These are phyloP conservation scores for Habropoda laboriosa DNA, from an alignment of 1,140 invertebrate genomes.

Conservation along the genomic window DNA sequence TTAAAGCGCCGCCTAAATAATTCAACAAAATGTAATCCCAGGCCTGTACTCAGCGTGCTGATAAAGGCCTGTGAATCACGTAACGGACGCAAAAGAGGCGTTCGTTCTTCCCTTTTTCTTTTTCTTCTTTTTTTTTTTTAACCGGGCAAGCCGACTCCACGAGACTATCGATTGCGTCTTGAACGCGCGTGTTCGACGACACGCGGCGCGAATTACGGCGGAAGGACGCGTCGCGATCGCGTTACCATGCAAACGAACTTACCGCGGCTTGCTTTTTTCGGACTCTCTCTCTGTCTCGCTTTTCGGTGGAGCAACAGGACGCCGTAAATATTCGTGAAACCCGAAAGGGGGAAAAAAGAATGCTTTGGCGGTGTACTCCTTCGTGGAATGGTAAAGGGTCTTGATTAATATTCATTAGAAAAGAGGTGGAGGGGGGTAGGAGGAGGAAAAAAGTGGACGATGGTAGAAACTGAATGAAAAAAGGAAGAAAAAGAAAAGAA, in stretches of 20 bases:
- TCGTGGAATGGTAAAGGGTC: no score
- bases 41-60: no score
- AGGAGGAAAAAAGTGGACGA: background rate
- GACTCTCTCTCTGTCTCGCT: no score
- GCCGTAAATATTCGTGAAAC: background rate
- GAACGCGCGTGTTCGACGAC: constrained; percentile 20
- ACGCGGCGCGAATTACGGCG: constrained; percentile 16
- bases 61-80: constrained; percentile 33
- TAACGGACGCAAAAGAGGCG: background rate
- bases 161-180: constrained; percentile 26
- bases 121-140: background rate
- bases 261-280: background rate
- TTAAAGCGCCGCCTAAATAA: constrained; percentile 32
- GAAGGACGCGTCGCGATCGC: background rate
- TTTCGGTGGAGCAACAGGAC: background rate
- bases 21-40: constrained; percentile 21
- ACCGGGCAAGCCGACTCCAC: background rate
- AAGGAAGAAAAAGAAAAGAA: background rate
- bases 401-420: constrained; percentile 28
- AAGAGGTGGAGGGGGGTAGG: background rate
- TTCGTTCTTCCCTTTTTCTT: background rate
- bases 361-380: no score
- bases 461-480: background rate
- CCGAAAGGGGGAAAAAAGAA: background rate
- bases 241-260: constrained; percentile 28